Base-by-base conservation (phyloP, 2,797 vertebrate genomes). In the Pipistrellus kuhlii region DNA sequence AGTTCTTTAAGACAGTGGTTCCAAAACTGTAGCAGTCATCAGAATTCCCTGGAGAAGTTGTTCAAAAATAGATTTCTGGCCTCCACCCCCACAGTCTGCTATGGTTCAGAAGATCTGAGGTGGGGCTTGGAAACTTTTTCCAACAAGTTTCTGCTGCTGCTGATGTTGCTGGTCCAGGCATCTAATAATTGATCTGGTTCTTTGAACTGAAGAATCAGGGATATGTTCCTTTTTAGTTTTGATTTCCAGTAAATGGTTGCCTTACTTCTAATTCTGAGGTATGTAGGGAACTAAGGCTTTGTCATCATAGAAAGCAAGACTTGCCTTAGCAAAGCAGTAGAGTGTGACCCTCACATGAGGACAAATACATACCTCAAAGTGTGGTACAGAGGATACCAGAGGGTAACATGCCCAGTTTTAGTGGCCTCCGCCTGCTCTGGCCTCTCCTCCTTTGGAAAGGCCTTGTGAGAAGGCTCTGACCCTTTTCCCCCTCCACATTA, bases 211-310 rank as follows among this genome's bases (percentile, higher is more conserved):
- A 96, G n/a, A 81, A 68, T 1, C 6, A 55, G 44, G 41, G 0
- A 17, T 46, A 30, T 66, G 64, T 41, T 64, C 30, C 4, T 69
- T 80, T 68, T 85, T 44, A 18, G 20, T 69, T 48, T 59, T 59
- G n/a, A 55, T 82, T 95, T 92, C 82, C 35, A 93, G 75, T 17
- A 32, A 62, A 20, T 23, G 12, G 44, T 66, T 62, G 30, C 68
- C 20, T 35, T 51, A 51, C 57, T 81, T 4, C 8, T 51, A 1
- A 66, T 57, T 84, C 25, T 75, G 32, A 94, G 32, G 15, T 38
- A 17, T 51, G 27, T 18, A 38, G n/a, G 78, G 62, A 10, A 25
- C 10, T 41, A 21, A 83, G 23, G 23, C 4, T 85, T 85, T 73
- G 41, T 57, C 30, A 73, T 85, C 5, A 20, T 6, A 51, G 30